Evolutionary conservation across 2,888 invertebrate genomes (phyloP).

Genomic region (Drosophila austrosaltans): DNA sequence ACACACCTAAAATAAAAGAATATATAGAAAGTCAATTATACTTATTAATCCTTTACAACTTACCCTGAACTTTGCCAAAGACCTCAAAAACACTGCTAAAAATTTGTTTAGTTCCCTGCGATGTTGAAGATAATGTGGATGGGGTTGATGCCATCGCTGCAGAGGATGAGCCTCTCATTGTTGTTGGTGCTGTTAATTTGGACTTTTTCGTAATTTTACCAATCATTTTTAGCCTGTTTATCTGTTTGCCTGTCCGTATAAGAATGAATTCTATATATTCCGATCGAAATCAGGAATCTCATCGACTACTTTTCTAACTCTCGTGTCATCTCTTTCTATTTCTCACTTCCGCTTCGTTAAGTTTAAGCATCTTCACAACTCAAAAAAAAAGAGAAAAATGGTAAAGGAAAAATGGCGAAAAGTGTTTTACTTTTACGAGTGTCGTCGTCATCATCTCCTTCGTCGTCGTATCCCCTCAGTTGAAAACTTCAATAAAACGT

Average conservation of each 20-base stretch:
- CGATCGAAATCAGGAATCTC: neutral
- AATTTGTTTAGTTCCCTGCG: slow-evolving; percentile 13
- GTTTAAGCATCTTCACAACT: slow-evolving; percentile 54
- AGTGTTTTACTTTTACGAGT: slow-evolving; percentile 29
- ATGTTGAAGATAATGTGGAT: neutral
- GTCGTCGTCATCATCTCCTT: slow-evolving; percentile 7
- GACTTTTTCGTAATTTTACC: slow-evolving; percentile 28
- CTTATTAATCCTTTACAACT: neutral
- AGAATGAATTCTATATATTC: neutral
- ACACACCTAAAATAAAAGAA: slow-evolving; percentile 55
- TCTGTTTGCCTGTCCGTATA: neutral
- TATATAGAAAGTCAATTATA: too few species aligned
- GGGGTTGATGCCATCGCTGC: neutral
- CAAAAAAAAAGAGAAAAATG: slow-evolving; percentile 42
- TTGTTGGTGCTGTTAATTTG: neutral
- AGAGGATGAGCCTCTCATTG: neutral
- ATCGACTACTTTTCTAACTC: slow-evolving; percentile 10
- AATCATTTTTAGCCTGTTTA: slow-evolving; percentile 20
- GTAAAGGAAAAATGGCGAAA: slow-evolving; percentile 41
- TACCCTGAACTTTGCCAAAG: slow-evolving; percentile 61
- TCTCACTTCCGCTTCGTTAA: slow-evolving; percentile 77
- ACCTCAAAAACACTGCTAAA: slow-evolving; percentile 56
- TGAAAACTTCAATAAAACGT: slow-evolving; percentile 73
- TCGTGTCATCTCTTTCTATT: slow-evolving; percentile 49
- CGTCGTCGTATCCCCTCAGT: neutral